Percentiles rank a stretch among this genome's conserved stretches.
These are phyloP conservation scores for Flexamia atlantica DNA, from an alignment of 2,888 invertebrate genomes.

Conservation along the genomic window DNA sequence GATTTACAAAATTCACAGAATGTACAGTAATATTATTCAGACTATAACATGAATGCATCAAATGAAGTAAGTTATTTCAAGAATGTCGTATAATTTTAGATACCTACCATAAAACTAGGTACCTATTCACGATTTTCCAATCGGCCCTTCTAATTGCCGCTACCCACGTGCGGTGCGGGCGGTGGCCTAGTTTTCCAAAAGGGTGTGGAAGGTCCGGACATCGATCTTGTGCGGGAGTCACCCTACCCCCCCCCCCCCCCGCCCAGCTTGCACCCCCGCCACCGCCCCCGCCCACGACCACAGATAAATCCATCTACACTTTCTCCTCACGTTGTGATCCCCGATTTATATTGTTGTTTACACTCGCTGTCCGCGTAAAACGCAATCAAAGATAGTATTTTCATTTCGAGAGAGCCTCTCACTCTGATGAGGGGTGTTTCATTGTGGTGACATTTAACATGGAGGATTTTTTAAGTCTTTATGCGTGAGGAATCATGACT, in stretches of 20 bases:
- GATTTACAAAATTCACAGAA: no score
- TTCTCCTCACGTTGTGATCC: slow-evolving; percentile 26
- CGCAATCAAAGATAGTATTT: neutral
- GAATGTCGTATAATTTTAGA: no score
- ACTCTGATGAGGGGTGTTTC: no score
- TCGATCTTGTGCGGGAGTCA: slow-evolving; percentile 11
- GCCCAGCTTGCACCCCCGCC: neutral
- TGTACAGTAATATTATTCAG: no score
- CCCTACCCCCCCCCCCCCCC: neutral
- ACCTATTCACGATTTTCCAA: no score
- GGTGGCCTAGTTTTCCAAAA: slow-evolving; percentile 34
- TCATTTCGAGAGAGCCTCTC: neutral
- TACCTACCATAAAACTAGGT: no score
- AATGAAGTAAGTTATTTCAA: no score
- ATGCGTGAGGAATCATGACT: no score
- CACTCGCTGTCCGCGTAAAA: neutral
- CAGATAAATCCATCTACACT: slow-evolving; percentile 30
- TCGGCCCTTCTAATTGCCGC: no score
- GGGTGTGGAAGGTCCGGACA: slow-evolving; percentile 52
- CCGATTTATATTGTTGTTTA: slow-evolving; percentile 43
- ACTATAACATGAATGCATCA: no score
- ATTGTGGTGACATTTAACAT: no score
- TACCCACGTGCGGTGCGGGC: neutral
- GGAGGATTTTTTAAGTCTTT: no score
- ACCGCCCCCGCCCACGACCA: neutral